Evolutionary conservation across 2,888 invertebrate species (phyloP).

Genomic region (Rhabditoides inermis): DNA sequence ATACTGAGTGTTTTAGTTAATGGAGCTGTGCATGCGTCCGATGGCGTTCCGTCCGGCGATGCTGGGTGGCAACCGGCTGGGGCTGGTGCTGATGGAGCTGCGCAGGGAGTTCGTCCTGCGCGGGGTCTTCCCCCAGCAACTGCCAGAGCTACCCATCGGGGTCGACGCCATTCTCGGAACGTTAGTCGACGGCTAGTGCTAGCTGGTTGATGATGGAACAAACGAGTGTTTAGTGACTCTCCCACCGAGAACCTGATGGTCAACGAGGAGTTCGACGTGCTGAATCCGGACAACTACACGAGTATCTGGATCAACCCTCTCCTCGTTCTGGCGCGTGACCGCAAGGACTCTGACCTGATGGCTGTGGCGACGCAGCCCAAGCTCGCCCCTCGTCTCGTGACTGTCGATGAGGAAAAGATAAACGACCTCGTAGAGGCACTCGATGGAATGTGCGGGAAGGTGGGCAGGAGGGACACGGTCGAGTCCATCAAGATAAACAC

Average conservation of each 20-base stretch:
- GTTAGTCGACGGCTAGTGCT: no score
- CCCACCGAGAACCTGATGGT: slow-evolving; percentile 45
- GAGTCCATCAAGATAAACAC: no score
- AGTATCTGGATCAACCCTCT: slow-evolving; percentile 42
- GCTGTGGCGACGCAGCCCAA: slow-evolving; percentile 14
- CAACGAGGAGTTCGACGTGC: slow-evolving; percentile 35
- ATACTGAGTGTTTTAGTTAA: slow-evolving; percentile 20
- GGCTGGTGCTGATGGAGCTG: slow-evolving; percentile 49
- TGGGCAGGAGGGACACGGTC: no score
- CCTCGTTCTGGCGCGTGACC: slow-evolving; percentile 31
- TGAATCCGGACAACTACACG: slow-evolving; percentile 32
- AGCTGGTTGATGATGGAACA: no score
- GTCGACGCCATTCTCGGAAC: no score
- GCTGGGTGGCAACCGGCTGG: slow-evolving; percentile 50
- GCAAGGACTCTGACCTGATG: slow-evolving; percentile 16
- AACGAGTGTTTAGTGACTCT: no score
- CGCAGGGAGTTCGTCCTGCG: slow-evolving; percentile 45
- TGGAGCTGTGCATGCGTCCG: slow-evolving; percentile 40
- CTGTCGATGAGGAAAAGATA: slow-evolving; percentile 28
- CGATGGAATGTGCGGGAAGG: slow-evolving; percentile 7
- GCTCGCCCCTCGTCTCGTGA: slow-evolving; percentile 21
- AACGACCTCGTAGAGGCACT: slow-evolving; percentile 18
- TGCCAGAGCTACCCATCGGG: slow-evolving; percentile 41
- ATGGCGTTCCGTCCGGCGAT: slow-evolving; percentile 49
- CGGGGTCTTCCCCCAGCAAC: slow-evolving; percentile 37